Percentiles rank a stretch among this genome's conserved stretches.
phyloP scores from a whole-genome alignment of 2,797 vertebrate genomes.

The Thunnus albacares region DNA sequence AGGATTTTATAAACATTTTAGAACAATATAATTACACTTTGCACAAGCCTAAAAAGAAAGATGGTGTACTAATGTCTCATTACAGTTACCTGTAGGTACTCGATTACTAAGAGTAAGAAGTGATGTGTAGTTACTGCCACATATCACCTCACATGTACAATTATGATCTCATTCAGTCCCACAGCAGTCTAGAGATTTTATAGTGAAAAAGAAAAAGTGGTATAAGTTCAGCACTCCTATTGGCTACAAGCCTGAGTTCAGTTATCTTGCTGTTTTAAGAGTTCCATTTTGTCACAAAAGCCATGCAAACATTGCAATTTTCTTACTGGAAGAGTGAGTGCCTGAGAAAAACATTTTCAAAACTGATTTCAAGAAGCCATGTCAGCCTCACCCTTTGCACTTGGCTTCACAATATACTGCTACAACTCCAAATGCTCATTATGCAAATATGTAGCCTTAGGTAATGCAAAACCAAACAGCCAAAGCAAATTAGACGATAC shows the following conservation, averaged over 20 bases:
- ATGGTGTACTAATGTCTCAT: no score
- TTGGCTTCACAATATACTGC: constrained; percentile 55
- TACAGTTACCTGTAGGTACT: no score
- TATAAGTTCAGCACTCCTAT: neutral
- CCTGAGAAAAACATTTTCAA: constrained; percentile 22
- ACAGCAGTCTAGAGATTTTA: neutral
- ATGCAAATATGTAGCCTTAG: constrained; percentile 85
- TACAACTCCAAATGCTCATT: constrained; percentile 80
- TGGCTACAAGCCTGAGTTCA: neutral
- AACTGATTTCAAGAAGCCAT: constrained; percentile 40
- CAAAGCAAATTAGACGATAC: constrained; percentile 80
- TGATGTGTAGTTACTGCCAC: no score
- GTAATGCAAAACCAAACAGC: constrained; percentile 82
- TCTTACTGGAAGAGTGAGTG: neutral
- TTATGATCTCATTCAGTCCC: no score
- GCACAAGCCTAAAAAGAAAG: no score
- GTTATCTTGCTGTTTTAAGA: constrained; percentile 6
- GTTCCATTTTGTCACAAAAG: constrained; percentile 6
- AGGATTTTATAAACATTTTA: no score
- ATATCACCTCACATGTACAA: no score
- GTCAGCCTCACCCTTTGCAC: constrained; percentile 58
- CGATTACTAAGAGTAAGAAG: no score
- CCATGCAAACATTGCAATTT: constrained; percentile 11
- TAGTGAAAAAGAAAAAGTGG: neutral
- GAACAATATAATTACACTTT: no score